Conservation (phyloP, 2,888 invertebrate genomes). For the Protophormia terraenovae region DNA sequence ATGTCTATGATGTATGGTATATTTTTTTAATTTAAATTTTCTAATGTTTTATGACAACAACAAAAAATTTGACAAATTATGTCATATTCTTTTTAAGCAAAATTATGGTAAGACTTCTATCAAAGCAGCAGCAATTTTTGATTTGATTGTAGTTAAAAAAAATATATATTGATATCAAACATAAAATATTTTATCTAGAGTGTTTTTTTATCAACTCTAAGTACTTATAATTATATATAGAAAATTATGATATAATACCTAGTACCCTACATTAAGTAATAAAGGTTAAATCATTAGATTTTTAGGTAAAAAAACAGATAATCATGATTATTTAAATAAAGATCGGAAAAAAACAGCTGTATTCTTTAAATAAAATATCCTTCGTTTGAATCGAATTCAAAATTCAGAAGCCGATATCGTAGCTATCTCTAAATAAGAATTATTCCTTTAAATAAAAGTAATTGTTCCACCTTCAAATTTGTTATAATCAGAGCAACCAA, state of each 20-base stretch:
- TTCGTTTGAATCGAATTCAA: no score
- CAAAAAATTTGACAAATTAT: background rate
- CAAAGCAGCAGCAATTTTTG: background rate
- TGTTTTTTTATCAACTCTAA: background rate
- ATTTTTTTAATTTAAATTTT: no score
- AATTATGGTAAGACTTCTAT: background rate
- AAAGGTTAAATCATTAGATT: background rate
- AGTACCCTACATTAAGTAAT: background rate
- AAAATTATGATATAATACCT: background rate
- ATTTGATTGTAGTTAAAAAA: background rate
- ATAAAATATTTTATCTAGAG: background rate
- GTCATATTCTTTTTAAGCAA: background rate
- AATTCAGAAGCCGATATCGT: no score
- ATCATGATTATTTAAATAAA: no score
- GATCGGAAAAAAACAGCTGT: no score
- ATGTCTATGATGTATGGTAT: background rate
- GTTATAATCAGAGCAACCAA: no score
- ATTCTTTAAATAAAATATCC: no score
- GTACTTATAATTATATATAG: background rate
- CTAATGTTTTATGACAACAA: no score
- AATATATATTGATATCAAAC: background rate
- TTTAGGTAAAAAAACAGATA: no score
- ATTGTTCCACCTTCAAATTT: no score
- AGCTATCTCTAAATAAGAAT: no score
- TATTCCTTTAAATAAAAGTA: no score